Evolutionary conservation across 2,113 vertebrate genomes (phyloP).

Genomic region (Arizona elegans): DNA sequence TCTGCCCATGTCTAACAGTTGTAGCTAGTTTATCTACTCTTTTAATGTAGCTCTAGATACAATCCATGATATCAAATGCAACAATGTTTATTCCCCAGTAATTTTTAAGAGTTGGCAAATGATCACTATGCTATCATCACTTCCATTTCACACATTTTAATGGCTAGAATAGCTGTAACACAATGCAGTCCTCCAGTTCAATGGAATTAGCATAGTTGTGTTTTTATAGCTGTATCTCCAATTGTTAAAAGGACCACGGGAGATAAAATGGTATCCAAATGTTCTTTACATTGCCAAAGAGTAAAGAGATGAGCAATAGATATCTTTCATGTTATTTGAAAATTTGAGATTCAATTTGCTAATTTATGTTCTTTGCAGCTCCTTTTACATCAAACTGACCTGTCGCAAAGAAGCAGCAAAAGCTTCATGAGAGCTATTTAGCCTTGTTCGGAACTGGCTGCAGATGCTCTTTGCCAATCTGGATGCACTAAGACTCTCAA

Average conservation of each 20-base stretch:
- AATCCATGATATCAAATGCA: background rate
- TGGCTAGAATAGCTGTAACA: background rate
- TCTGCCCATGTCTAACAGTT: too few relatives aligned
- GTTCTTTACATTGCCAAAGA: background rate
- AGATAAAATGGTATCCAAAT: background rate
- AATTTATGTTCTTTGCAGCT: background rate
- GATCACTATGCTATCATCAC: background rate
- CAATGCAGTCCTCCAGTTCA: background rate
- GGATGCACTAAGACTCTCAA: constrained; percentile 95
- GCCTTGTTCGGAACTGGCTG: constrained; percentile 92
- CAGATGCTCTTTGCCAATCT: constrained; percentile 97
- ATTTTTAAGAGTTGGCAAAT: background rate
- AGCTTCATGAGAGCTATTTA: constrained; percentile 96
- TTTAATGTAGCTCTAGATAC: background rate
- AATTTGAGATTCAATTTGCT: background rate
- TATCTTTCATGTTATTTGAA: background rate
- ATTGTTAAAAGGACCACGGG: background rate
- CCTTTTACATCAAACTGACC: constrained; percentile 62
- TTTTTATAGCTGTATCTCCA: background rate
- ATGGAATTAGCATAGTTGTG: background rate
- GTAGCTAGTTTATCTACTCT: background rate
- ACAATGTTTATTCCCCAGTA: background rate
- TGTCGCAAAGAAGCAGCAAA: constrained; percentile 93
- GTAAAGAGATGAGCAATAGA: background rate
- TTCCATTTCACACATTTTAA: background rate